These are phyloP conservation scores for Cheirogaleus major DNA, from an alignment of 2,797 vertebrate species.

Conservation along the genomic window DNA sequence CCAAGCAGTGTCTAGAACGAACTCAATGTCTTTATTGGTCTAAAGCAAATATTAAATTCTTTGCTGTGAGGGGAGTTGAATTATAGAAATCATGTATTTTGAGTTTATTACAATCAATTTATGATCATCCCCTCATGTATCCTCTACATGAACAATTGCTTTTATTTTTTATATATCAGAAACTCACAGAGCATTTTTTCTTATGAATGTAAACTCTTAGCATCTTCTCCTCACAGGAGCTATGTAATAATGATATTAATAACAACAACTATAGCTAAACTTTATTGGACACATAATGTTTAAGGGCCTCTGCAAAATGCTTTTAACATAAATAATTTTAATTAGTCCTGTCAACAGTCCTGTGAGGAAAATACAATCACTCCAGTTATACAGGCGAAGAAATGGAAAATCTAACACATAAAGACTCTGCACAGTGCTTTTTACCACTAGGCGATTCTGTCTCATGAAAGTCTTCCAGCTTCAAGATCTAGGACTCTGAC, in stretches of 20 bases:
- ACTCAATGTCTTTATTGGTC: not conserved
- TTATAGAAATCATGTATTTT: not conserved
- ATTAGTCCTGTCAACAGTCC: not conserved
- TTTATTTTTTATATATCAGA: not conserved
- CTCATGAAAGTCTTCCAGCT: not conserved
- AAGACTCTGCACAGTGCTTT: not conserved
- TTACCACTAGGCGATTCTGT: not conserved
- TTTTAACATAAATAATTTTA: not conserved
- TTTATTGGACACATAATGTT: not conserved
- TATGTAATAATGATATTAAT: not conserved
- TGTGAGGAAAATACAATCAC: not conserved
- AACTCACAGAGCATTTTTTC: not conserved
- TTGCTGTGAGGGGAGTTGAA: not conserved
- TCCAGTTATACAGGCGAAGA: not conserved
- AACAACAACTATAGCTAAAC: not conserved
- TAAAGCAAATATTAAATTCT: slow-evolving; percentile 19
- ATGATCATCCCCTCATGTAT: not conserved
- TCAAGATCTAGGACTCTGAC: not conserved
- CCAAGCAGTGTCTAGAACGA: not conserved
- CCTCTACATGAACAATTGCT: not conserved
- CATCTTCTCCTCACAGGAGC: not conserved
- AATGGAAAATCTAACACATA: not conserved
- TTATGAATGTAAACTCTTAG: not conserved
- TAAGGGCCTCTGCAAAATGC: not conserved
- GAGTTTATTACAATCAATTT: not conserved